Base-by-base conservation (phyloP, 2,888 invertebrate species). In the Octodonta nipae region DNA sequence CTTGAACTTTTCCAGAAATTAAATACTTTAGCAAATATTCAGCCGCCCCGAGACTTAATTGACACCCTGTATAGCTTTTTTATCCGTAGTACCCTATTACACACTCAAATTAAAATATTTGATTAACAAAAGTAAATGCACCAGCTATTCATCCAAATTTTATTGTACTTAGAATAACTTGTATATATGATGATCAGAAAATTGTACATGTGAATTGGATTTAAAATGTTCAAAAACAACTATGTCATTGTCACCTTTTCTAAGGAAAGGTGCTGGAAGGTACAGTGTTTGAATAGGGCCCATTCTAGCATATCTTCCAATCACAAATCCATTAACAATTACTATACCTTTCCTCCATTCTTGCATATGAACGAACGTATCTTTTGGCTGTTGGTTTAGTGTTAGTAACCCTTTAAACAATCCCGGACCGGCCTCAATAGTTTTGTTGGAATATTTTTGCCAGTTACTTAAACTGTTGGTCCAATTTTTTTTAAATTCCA, bases 331-430 rank as follows among this genome's bases (percentile, higher is more conserved):
- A 55, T 92, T 92, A 1, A 92, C 62, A 58, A 84, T 82, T 1
- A 81, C 74, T 36, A 81, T 70, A 1, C 91, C 89, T 67, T 88
- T 89, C 34, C 71, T 74, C 91, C 91, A 92, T 8, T 73, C 74
- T 26, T 68, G 65, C 43, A 83, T 73, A 50, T 83, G 78, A 7
- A 89, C 50, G 53, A 75, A 89, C 1, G 86, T 87, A 52, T 89
- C 88, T 20, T 64, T 52, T 0, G 75, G 68, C 8, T 61, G 60
- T 73, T 26, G 67, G 0, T 55, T 55, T 1, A 66, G 46, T 1
- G 62, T 56, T 8, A 76, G 63, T 3, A 54, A 46, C 0, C 64
- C 66, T 37, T 68, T 65, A 45, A 70, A 75, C 28, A 80, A 47
- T n/a, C 64, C 57, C 1, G 80, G 80, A 1, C 70, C 66, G 37